A percentile compares a stretch with the other conserved stretches of the same genome.
Evolutionary conservation across 2,888 invertebrate species (phyloP).

Genomic region (Lordiphosa fenestrarum): DNA sequence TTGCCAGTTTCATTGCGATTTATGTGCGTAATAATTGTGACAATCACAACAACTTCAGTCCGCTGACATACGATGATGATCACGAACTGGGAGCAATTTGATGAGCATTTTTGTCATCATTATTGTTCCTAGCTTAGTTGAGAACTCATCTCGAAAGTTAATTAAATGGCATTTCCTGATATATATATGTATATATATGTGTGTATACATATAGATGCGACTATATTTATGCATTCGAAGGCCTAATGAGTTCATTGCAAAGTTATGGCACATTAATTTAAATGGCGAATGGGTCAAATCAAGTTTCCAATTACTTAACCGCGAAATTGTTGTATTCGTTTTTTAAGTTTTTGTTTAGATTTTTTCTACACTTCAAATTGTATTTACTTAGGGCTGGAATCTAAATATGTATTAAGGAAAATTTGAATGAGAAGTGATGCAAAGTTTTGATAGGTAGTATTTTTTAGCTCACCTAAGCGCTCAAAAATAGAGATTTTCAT

Average conservation of each 20-base stretch:
- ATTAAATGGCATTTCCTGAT: constrained; percentile 48
- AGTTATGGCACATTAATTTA: background rate
- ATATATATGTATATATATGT: constrained; percentile 10
- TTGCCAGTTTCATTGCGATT: constrained; percentile 63
- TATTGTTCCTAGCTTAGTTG: constrained; percentile 18
- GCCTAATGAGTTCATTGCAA: constrained; percentile 9
- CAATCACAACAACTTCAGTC: constrained; percentile 51
- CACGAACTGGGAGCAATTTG: constrained; percentile 27
- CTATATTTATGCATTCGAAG: constrained; percentile 20
- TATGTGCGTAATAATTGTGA: constrained; percentile 76
- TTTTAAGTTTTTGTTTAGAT: too few species aligned
- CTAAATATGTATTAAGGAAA: too few species aligned
- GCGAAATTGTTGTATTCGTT: too few species aligned
- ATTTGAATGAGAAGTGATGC: too few species aligned
- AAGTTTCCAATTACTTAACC: too few species aligned
- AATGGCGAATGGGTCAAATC: background rate
- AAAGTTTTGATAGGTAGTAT: too few species aligned
- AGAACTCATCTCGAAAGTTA: constrained; percentile 32
- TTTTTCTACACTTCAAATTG: too few species aligned
- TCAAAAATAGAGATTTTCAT: too few species aligned
- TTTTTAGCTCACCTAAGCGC: too few species aligned
- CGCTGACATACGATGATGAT: constrained; percentile 41
- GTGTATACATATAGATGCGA: background rate
- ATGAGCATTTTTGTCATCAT: constrained; percentile 47
- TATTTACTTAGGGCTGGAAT: too few species aligned